These are phyloP conservation scores for Mantis religiosa DNA, from an alignment of 2,888 invertebrate species.

Conservation along the genomic window DNA sequence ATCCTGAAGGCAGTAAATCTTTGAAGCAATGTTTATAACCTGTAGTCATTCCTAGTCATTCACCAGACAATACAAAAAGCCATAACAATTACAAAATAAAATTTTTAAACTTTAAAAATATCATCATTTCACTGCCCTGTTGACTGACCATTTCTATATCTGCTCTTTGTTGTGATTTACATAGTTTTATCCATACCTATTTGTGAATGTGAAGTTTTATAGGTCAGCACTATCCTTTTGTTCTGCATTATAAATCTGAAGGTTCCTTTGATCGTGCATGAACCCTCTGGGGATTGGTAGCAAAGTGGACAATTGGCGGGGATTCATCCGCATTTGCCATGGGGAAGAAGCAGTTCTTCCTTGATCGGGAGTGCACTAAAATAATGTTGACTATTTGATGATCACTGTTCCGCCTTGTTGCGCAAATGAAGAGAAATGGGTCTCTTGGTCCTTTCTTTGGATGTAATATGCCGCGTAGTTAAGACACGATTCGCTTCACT, in stretches of 20 bases:
- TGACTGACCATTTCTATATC: no score
- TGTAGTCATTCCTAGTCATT: no score
- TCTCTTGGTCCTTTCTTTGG: neutral
- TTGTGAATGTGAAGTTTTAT: no score
- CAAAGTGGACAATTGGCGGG: constrained; percentile 26
- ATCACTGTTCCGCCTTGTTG: constrained; percentile 7
- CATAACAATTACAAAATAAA: no score
- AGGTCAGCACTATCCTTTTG: neutral
- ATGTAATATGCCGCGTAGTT: neutral
- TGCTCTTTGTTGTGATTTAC: no score
- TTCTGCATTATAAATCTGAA: neutral
- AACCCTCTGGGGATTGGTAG: constrained; percentile 20
- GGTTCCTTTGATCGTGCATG: neutral
- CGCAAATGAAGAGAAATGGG: constrained; percentile 12
- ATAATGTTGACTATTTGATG: constrained; percentile 10
- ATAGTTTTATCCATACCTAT: no score
- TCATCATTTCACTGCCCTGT: no score
- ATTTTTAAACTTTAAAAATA: no score
- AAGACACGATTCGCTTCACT: neutral
- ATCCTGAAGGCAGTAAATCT: no score
- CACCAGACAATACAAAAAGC: no score
- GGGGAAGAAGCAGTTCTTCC: neutral
- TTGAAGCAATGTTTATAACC: no score
- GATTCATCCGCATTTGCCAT: constrained; percentile 7
- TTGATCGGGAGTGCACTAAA: neutral